phyloP scores from a whole-genome alignment of 2,113 vertebrate genomes.

The Paedocypris sp. region DNA sequence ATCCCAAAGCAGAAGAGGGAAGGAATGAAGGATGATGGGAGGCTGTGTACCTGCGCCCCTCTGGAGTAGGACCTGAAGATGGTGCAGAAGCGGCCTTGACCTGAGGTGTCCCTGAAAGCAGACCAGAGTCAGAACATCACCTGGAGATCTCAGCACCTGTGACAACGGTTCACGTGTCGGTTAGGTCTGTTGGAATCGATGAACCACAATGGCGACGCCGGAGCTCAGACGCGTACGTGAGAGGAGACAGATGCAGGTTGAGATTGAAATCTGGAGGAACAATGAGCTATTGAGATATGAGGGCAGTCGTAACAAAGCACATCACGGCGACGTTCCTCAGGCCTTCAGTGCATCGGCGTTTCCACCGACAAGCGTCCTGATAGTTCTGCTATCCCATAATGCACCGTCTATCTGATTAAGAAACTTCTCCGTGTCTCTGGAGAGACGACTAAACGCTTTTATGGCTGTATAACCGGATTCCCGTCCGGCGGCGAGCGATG shows the following conservation, averaged over 20 bases:
- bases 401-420: background rate
- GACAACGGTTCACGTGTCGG: background rate
- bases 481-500: background rate
- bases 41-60: slow-evolving; percentile 88
- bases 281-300: too few relatives aligned
- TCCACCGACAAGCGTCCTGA: background rate
- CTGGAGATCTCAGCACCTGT: background rate
- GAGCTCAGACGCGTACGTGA: background rate
- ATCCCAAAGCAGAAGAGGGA: too few relatives aligned
- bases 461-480: background rate
- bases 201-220: too few relatives aligned
- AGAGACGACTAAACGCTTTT: background rate
- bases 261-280: background rate
- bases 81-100: slow-evolving; percentile 95
- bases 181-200: too few relatives aligned
- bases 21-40: too few relatives aligned
- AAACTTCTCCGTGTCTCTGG: slow-evolving; percentile 1
- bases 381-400: background rate
- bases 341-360: background rate
- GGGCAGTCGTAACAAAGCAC: background rate
- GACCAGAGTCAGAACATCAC: slow-evolving; percentile 13
- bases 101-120: slow-evolving; percentile 88
- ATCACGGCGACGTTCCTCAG: background rate
- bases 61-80: slow-evolving; percentile 97
- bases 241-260: background rate